Base-by-base conservation (phyloP, 2,888 invertebrate genomes). In the Malacosoma neustria region DNA sequence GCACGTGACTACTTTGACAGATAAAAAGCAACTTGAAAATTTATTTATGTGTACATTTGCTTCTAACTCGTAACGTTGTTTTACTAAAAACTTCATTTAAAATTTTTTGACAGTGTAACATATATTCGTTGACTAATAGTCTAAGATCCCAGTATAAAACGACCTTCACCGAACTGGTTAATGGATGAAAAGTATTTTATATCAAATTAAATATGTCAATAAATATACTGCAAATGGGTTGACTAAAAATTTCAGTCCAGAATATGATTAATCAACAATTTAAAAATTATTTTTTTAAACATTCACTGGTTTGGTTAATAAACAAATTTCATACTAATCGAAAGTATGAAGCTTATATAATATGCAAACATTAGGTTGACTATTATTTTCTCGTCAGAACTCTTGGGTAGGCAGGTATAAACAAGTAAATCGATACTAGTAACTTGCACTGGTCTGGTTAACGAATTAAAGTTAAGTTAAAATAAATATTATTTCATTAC, bases 401-500 rank as follows among this genome's bases (percentile, higher is more conserved):
- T 11, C 4, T 31, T 9, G 29, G 34, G 14, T 29, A n/a, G n/a
- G n/a, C n/a, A 34, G 34, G 34, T 34, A 34, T 34, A 29, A 34
- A 34, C 34, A 29, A 11, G 14, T 30, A 30, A 30, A 30, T 30
- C 9, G n/a, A 38, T 35, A 32, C 14, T 35, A 38, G 29, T 31
- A 31, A 31, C 9, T 32, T 38, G 14, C 38, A 38, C 22, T 12
- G 14, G 32, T 34, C 32, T 34, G 32, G n/a, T 32, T 35, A 38
- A 31, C 35, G 12, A 35, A 38, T 30, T 34, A 34, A 34, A 38
- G 3, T 11, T 32, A 30, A 15, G 14, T 34, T 6, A 35, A 38
- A 32, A 30, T 38, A 32, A 38, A 30, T 11, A 11, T 15, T 29
- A 34, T 34, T 38, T 34, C 11, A 31, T 38, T 34, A 29, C 31